Evolutionary conservation across 2,888 invertebrate species (phyloP).

Genomic region (Eilema griseolum): DNA sequence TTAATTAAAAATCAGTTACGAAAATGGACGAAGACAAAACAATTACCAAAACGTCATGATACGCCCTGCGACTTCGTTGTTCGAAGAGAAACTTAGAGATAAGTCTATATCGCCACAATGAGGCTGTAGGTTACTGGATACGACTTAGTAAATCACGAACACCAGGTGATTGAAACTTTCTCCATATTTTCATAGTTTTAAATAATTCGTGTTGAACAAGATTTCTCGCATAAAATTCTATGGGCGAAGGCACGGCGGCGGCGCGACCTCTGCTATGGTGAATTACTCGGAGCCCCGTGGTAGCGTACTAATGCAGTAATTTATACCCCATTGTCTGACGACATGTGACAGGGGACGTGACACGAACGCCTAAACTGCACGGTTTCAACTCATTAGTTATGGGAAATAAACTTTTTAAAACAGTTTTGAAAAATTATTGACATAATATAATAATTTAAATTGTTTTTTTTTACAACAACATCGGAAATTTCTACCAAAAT

Average conservation of each 20-base stretch:
- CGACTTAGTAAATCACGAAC: constrained; percentile 24
- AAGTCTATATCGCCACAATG: too few species aligned
- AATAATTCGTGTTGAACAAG: constrained; percentile 43
- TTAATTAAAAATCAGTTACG: too few species aligned
- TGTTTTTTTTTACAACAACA: too few species aligned
- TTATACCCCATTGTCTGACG: constrained; percentile 72
- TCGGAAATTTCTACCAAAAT: too few species aligned
- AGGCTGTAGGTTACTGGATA: too few species aligned
- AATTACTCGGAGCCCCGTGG: constrained; percentile 49
- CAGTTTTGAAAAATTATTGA: background rate
- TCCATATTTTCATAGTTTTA: constrained; percentile 39
- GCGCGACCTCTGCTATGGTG: constrained; percentile 52
- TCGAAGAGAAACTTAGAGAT: too few species aligned
- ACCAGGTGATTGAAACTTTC: constrained; percentile 23
- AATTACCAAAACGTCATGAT: too few species aligned
- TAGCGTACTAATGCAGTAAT: constrained; percentile 60
- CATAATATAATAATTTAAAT: too few species aligned
- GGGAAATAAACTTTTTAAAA: constrained; percentile 23
- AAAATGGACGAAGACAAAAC: too few species aligned
- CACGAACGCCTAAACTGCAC: constrained; percentile 43
- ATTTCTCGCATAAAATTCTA: constrained; percentile 52
- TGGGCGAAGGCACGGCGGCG: constrained; percentile 53
- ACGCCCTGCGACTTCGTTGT: too few species aligned
- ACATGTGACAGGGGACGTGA: constrained; percentile 52
- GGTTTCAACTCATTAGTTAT: constrained; percentile 39